Evolutionary conservation across 2,797 vertebrate species (phyloP), one percentile per base, ranked within the genome.

Genomic region (Peromyscus attwateri): DNA sequence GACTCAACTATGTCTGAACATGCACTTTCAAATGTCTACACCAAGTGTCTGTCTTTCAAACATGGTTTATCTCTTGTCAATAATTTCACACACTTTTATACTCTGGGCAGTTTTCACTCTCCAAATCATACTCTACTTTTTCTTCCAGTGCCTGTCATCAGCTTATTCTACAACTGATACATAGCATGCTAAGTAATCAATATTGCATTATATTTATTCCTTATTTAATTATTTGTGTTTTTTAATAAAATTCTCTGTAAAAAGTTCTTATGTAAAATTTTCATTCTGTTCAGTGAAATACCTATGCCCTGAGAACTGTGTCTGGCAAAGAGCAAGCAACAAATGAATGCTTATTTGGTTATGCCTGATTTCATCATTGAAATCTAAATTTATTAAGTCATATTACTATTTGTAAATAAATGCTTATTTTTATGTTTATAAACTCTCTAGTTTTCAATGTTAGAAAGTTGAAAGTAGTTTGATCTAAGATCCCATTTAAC

Each of bases 391-490:
- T 55, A 70, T 73, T 34, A 49, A 94, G 62, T 57, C 77, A 19
- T 49, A 17, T 87, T 66, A 88, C 19, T 90, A 70, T 95, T 84
- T 93, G 11, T 66, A 80, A 92, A 87, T 60, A 46, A 77, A 94
- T 66, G 12, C 12, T 16, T 81, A 89, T 62, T 92, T 79, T 64
- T 71, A 66, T 93, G 19, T 60, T 80, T 83, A 71, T 6, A 73
- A 77, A 46, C 79, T 70, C 10, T 73, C 29, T 81, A 9, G 10
- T 43, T 95, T 82, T 37, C 71, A 75, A 31, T 79, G 16, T 49
- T 93, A 85, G 34, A 73, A 83, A 37, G 29, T 25, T 52, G 19
- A 70, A 68, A 49, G n/a, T 16, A 68, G 23, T 85, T 91, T 68
- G 70, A 80, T 89, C 37, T 79, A 43, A 83, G 21, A 66, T 90